phyloP scores from a whole-genome alignment of 2,113 vertebrate genomes.

The Dasypus novemcinctus region DNA sequence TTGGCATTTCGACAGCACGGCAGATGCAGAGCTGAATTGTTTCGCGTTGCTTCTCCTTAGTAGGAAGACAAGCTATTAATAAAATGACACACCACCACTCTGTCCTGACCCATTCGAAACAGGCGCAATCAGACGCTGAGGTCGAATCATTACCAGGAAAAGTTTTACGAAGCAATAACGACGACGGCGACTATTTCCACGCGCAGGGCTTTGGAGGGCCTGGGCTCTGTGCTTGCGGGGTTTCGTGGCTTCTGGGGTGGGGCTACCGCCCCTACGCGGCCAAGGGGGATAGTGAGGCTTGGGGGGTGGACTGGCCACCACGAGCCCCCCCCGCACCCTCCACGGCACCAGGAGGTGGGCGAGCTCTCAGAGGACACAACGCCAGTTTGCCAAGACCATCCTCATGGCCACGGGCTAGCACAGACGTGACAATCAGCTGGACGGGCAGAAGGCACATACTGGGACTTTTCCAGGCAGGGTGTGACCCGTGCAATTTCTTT shows the following conservation, averaged over 20 bases:
- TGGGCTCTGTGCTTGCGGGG: not conserved
- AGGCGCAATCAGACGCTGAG: not conserved
- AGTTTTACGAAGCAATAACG: not conserved
- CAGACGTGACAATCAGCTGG: not conserved
- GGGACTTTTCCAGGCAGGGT: not conserved
- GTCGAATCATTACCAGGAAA: not conserved
- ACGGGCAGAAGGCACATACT: not conserved
- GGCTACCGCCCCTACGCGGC: not conserved
- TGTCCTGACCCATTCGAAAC: not conserved
- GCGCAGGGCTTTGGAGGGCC: not conserved
- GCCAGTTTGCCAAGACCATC: not conserved
- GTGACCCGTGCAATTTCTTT: not conserved
- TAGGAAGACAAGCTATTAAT: slow-evolving; percentile 23
- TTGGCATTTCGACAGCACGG: not conserved
- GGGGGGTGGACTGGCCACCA: not conserved
- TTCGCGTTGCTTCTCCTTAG: not conserved
- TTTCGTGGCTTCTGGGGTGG: not conserved
- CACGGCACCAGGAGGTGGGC: not conserved
- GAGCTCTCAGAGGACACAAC: not conserved
- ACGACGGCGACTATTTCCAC: not conserved
- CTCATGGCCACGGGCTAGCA: not conserved
- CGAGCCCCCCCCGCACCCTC: not conserved
- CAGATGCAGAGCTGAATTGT: not conserved
- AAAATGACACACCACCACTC: not conserved
- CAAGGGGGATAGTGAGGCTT: not conserved